Evolutionary conservation across 64 coral and sea anemone species (phyloP), one percentile per base, ranked within the genome.

Genomic region (Trachythela sp.): DNA sequence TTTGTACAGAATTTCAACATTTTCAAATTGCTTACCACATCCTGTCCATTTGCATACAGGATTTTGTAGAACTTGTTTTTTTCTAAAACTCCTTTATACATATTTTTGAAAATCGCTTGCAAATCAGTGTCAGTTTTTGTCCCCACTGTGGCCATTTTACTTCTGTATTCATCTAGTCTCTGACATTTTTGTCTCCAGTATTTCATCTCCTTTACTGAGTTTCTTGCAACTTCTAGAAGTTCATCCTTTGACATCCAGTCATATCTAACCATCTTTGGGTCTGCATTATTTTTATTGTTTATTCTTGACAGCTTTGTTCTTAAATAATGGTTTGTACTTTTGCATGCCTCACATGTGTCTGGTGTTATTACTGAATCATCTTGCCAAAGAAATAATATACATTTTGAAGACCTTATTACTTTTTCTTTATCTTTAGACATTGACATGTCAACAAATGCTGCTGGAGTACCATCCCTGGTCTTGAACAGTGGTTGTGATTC

Each of bases 241-340:
- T 94, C 89, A 18, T 94, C 85, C 50, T 90, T 90, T 9, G 49
- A 87, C 85, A 94, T 54, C 24, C 85, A 88, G 11, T 94, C 89
- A 91, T 48, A 91, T 70, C 70, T 86, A 58, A 56, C 90, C 54
- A 30, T 27, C 54, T 45, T 86, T 83, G 88, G 85, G 8, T 8
- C 8, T 8, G 8, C 7, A 26, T 8, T 70, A n/a, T 39, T 86
- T 41, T 51, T 77, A 37, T 48, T 52, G n/a, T 41, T 70, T 87
- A 48, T 36, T 85, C 93, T 85, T 84, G 86, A 94, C 85, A 87
- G 84, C 36, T 90, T 68, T 91, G 89, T 85, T 85, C 93, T 84
- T 1, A 94, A 54, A 60, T 91, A 91, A 54, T 40, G n/a, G 27
- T 94, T 13, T 20, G 85, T 68, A 77, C 41, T 85, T 86, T 88